Percentiles rank a stretch among this genome's conserved stretches.
Evolutionary conservation across 2,113 vertebrate species (phyloP).

Genomic region (Pelecanoides urinatrix): DNA sequence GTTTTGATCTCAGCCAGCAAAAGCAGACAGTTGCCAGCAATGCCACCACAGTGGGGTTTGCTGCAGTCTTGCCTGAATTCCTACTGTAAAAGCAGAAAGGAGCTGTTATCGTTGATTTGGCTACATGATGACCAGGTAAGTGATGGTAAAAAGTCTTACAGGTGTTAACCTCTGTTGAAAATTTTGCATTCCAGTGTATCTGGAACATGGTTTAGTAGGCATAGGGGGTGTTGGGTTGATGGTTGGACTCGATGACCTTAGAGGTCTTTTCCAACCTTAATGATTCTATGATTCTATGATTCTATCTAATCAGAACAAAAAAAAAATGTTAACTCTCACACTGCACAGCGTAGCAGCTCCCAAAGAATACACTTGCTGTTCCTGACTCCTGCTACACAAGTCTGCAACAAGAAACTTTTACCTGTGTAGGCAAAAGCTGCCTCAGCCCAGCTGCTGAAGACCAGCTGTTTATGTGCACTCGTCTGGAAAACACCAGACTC

Average conservation of each 20-base stretch:
- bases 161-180: background rate
- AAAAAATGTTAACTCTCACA: background rate
- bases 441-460: background rate
- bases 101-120: background rate
- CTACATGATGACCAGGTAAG: background rate
- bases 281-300: too few species aligned
- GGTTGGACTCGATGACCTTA: too few species aligned
- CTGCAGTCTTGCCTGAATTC: background rate
- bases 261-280: too few species aligned
- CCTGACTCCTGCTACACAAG: background rate
- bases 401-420: background rate
- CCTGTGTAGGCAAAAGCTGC: background rate
- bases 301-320: background rate
- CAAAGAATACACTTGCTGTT: background rate
- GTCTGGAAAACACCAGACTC: background rate
- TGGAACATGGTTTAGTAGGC: too few species aligned
- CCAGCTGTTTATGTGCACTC: background rate
- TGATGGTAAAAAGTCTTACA: background rate
- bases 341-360: background rate
- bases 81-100: background rate
- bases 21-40: background rate
- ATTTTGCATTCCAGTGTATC: background rate
- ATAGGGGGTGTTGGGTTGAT: too few species aligned
- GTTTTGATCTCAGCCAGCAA: background rate
- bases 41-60: background rate